Evolutionary conservation across 2,113 vertebrate genomes (phyloP).

Genomic region (Anser cygnoides): DNA sequence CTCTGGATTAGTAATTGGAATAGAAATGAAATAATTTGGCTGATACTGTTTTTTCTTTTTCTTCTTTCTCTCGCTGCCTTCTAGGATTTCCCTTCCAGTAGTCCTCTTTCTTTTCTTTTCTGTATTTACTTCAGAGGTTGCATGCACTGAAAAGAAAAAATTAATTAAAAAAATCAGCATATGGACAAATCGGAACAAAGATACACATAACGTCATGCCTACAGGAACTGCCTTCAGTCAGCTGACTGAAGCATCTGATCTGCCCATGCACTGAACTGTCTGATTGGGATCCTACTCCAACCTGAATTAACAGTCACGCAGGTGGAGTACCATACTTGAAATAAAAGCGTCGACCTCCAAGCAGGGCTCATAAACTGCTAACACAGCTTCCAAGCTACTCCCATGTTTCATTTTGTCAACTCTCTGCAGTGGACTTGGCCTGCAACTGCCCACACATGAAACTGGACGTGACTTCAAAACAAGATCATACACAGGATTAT

Average conservation of each 20-base stretch:
- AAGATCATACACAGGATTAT: neutral
- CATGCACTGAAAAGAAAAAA: conserved; percentile 70
- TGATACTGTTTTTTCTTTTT: conserved; percentile 77
- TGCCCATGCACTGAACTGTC: neutral
- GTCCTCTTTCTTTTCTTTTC: conserved; percentile 84
- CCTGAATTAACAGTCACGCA: neutral
- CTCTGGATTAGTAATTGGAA: conserved; percentile 88
- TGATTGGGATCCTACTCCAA: neutral
- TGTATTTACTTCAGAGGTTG: conserved; percentile 50
- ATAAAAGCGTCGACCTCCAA: neutral
- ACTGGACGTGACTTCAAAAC: accelerated
- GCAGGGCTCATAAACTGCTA: neutral
- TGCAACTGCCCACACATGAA: neutral
- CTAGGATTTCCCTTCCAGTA: conserved; percentile 74
- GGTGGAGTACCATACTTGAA: neutral
- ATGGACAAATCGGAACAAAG: neutral
- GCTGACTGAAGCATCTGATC: neutral
- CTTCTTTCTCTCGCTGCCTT: conserved; percentile 78
- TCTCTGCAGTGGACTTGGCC: accelerated
- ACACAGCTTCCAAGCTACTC: neutral
- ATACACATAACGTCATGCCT: neutral
- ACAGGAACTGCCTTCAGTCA: neutral
- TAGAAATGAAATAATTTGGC: conserved; percentile 94
- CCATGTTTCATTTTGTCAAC: neutral
- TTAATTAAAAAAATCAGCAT: neutral